phyloP scores from a whole-genome alignment of 2,113 vertebrate genomes.

The Mesembrinibis cayennensis region DNA sequence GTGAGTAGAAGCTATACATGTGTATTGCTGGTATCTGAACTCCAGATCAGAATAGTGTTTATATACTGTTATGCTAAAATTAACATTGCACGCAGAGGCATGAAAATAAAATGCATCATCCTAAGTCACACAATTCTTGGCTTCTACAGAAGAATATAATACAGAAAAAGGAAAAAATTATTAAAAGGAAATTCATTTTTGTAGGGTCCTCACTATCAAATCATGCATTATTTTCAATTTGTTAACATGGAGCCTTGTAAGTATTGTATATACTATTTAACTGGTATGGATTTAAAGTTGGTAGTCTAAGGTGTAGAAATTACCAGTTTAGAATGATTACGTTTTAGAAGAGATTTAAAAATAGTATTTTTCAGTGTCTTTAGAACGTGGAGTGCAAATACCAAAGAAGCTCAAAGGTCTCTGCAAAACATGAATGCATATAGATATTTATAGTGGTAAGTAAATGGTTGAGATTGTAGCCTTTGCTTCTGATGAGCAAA shows the following conservation, averaged over 20 bases:
- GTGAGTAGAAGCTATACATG: neutral
- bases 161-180: neutral
- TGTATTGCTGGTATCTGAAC: neutral
- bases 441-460: neutral
- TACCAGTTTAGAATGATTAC: neutral
- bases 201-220: neutral
- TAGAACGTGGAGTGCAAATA: neutral
- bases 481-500: neutral
- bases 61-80: neutral
- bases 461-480: neutral
- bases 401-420: neutral
- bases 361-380: neutral
- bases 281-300: neutral
- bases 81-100: neutral
- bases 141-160: neutral
- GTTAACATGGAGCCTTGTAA: neutral
- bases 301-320: neutral
- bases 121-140: neutral
- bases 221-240: neutral
- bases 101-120: neutral
- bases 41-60: neutral
- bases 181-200: neutral
- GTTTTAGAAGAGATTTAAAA: neutral
- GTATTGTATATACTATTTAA: neutral
- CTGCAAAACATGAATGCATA: neutral